These are phyloP conservation scores for Eupithecia vulgata DNA, from an alignment of 2,888 invertebrate species.

Conservation along the genomic window DNA sequence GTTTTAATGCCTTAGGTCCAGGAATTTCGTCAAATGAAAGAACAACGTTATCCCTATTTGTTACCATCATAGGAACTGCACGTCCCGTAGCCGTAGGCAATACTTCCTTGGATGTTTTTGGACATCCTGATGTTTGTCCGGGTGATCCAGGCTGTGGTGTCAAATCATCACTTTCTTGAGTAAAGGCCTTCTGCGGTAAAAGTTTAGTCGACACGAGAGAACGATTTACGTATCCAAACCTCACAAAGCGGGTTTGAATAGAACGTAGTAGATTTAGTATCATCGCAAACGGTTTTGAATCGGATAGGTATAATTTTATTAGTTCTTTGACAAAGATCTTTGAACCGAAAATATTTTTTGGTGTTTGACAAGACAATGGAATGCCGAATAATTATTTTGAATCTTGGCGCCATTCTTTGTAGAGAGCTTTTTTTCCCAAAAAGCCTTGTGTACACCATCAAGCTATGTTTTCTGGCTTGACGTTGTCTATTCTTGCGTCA, in stretches of 20 bases:
- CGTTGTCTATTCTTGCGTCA: not conserved
- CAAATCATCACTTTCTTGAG: constrained; percentile 46
- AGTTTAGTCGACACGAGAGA: constrained; percentile 44
- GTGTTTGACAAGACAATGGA: constrained; percentile 51
- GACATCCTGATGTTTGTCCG: constrained; percentile 17
- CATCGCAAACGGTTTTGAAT: constrained; percentile 45
- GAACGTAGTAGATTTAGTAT: constrained; percentile 58
- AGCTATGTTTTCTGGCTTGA: not conserved
- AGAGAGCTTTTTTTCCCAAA: constrained; percentile 20
- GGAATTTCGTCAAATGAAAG: constrained; percentile 86
- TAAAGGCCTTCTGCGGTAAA: constrained; percentile 51
- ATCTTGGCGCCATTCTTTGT: constrained; percentile 52
- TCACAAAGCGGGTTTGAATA: constrained; percentile 45
- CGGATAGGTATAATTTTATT: constrained; percentile 19
- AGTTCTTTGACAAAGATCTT: constrained; percentile 17
- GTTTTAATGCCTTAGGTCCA: constrained; percentile 84
- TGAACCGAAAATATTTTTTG: constrained; percentile 40
- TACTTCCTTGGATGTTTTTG: constrained; percentile 52
- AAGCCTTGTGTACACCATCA: not conserved
- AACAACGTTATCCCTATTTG: constrained; percentile 64
- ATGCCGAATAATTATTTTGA: constrained; percentile 49
- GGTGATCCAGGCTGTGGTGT: constrained; percentile 33
- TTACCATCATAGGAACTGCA: constrained; percentile 65
- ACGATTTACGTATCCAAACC: constrained; percentile 48
- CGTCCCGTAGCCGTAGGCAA: constrained; percentile 60